These are phyloP conservation scores for Etheostoma cragini DNA, from an alignment of 2,113 vertebrate genomes.

Conservation along the genomic window DNA sequence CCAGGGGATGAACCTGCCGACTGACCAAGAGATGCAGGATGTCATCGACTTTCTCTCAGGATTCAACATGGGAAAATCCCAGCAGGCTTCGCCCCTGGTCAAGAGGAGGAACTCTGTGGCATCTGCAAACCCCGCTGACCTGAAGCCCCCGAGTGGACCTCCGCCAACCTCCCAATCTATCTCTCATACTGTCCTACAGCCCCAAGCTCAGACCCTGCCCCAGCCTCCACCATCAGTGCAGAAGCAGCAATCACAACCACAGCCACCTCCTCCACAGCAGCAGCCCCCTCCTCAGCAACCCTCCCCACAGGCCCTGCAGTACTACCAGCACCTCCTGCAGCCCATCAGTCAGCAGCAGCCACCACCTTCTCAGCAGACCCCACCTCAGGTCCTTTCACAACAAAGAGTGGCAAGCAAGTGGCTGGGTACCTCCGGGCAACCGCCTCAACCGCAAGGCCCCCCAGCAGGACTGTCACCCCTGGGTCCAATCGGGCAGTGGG, in stretches of 20 bases:
- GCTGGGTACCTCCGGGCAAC: slow-evolving; percentile 87
- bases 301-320: slow-evolving; percentile 90
- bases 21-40: slow-evolving; percentile 99
- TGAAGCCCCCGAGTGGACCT: slow-evolving; percentile 87
- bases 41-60: slow-evolving; percentile 99
- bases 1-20: slow-evolving; percentile 97
- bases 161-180: slow-evolving; percentile 84
- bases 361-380: slow-evolving; percentile 80
- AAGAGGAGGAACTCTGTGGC: slow-evolving; percentile 95
- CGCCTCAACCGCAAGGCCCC: slow-evolving; percentile 82
- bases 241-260: slow-evolving; percentile 75
- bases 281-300: slow-evolving; percentile 83
- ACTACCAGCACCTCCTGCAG: slow-evolving; percentile 94
- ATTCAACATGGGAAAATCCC: slow-evolving; percentile 98
- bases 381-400: slow-evolving; percentile 77
- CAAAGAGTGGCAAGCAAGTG: slow-evolving; percentile 91
- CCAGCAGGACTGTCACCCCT: slow-evolving; percentile 89
- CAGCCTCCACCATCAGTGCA: slow-evolving; percentile 70
- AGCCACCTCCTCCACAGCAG: slow-evolving; percentile 80
- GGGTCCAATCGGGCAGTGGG: slow-evolving; percentile 92
- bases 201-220: slow-evolving; percentile 82
- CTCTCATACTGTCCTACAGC: slow-evolving; percentile 85
- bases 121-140: slow-evolving; percentile 88
- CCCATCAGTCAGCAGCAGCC: slow-evolving; percentile 88
- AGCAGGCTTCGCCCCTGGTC: slow-evolving; percentile 93